phyloP scores from a whole-genome alignment of 2,888 invertebrate species.

The Hypolimnas misippus region DNA sequence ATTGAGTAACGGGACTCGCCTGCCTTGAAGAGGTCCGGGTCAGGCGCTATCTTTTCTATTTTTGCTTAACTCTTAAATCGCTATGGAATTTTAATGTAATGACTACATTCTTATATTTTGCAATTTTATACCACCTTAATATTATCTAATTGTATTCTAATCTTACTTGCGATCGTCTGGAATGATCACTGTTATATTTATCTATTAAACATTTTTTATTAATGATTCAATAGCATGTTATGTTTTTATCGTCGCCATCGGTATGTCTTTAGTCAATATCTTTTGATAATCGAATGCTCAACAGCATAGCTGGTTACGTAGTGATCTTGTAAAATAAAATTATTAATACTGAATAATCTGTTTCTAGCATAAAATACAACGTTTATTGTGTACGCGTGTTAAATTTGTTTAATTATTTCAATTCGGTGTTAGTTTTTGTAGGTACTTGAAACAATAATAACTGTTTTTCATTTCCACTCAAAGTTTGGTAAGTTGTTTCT shows the following conservation, averaged over 20 bases:
- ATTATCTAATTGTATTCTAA: background rate
- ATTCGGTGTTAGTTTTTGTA: slow-evolving; percentile 17
- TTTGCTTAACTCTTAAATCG: slow-evolving; percentile 21
- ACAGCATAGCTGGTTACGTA: background rate
- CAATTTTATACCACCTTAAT: background rate
- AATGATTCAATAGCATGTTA: background rate
- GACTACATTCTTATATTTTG: background rate
- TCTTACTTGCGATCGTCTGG: too few relatives aligned
- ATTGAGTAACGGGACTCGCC: slow-evolving; percentile 39
- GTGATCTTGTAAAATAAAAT: background rate
- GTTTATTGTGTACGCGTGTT: slow-evolving; percentile 24
- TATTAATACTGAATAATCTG: slow-evolving; percentile 13
- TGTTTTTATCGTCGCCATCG: background rate
- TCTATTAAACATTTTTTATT: too few relatives aligned
- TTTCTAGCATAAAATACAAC: background rate
- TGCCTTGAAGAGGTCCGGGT: slow-evolving; percentile 40
- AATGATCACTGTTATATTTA: too few relatives aligned
- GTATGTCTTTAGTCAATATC: background rate
- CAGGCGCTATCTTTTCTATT: slow-evolving; percentile 34
- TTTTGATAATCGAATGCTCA: background rate
- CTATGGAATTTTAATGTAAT: slow-evolving; percentile 14
- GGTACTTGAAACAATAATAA: too few relatives aligned
- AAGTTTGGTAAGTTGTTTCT: background rate
- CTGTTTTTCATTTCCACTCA: background rate
- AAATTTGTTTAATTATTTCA: slow-evolving; percentile 29